Evolutionary conservation across 2,888 invertebrate species (phyloP), one percentile per base, ranked within the genome.

Genomic region (Seira musarum): DNA sequence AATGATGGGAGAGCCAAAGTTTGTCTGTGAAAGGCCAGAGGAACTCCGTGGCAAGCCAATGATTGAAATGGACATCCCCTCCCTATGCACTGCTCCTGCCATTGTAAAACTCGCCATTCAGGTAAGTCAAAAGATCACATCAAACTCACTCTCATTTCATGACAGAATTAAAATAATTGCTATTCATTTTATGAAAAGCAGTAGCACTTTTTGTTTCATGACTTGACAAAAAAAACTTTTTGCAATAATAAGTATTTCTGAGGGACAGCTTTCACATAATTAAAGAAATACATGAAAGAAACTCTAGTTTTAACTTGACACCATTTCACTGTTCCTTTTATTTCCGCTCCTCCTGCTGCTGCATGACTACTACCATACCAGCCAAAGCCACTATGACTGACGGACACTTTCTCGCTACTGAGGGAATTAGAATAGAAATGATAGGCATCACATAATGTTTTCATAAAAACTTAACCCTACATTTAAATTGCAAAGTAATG

Each of bases 51-150:
- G 95, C 76, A 90, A 91, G 87, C 88, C 93, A 87, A 95, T 96
- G 89, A 91, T 95, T 85, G 93, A 94, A 87, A 91, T 96, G 88
- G 92, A 93, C 86, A 93, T 95, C 53, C 94, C 93, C 87, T 93
- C 94, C 89, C 93, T 96, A 88, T 96, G 96, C 89, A 93, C 95
- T 88, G 92, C 93, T 78, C 96, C 96, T 69, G 91, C 95, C 88
- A 93, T 96, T 87, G 91, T 94, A 85, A 94, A 94, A 89, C 91
- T 96, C 84, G 95, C 94, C 87, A 94, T 96, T 87, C 94, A 95
- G 90, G 87, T 87, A 73, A 80, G 13, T 8, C 40, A 60, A 60
- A 60, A 19, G n/a, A 60, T 8, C 15, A 60, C 17, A n/a, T 21
- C 17, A 60, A 21, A 60, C 17, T 21, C n/a, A n/a, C n/a, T n/a